A percentile compares a stretch with the other conserved stretches of the same genome.
These are phyloP conservation scores for Brachyhypopomus occidentalis DNA, from an alignment of 2,113 vertebrate genomes.

Conservation along the genomic window DNA sequence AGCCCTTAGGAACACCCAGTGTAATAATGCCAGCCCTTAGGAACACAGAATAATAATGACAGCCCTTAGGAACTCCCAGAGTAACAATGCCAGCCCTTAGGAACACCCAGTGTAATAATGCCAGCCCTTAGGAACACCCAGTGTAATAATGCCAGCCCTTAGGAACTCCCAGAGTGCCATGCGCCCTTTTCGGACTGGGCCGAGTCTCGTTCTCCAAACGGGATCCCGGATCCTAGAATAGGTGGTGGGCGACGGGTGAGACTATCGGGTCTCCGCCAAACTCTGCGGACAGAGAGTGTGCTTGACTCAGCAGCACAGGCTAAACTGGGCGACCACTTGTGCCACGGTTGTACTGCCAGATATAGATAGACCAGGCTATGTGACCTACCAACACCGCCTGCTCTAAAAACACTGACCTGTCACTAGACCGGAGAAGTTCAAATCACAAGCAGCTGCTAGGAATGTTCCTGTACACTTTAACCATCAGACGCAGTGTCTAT, in stretches of 20 bases:
- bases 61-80: no score
- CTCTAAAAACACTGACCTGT: background rate
- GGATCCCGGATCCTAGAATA: background rate
- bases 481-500: background rate
- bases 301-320: conserved; percentile 39
- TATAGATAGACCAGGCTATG: conserved; percentile 17
- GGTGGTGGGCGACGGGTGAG: background rate
- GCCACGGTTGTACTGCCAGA: conserved; percentile 16
- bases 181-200: background rate
- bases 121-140: no score
- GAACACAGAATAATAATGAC: no score
- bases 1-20: no score
- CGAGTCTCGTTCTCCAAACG: background rate
- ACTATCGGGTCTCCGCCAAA: background rate
- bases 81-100: conserved; percentile 26
- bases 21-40: conserved; percentile 27
- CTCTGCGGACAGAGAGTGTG: conserved; percentile 4
- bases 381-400: conserved; percentile 31
- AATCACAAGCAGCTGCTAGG: background rate
- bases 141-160: conserved; percentile 26
- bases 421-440: background rate
- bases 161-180: background rate
- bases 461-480: background rate
- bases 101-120: no score
- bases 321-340: conserved; percentile 27